Percentiles rank a stretch among this genome's conserved stretches.
phyloP scores from a whole-genome alignment of 2,113 vertebrate genomes.

The Nettapus auritus region DNA sequence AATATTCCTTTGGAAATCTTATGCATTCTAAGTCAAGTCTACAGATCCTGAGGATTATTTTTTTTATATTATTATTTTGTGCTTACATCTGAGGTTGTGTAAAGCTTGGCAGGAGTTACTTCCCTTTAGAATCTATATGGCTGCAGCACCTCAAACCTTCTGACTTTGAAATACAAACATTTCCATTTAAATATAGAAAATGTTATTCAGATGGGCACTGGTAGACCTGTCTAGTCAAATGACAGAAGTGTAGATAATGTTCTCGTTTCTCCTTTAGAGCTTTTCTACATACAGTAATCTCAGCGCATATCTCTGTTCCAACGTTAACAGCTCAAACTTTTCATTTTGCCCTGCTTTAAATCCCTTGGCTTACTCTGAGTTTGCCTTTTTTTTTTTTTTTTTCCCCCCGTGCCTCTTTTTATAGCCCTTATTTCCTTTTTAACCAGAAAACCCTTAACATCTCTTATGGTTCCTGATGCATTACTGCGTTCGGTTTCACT shows the following conservation, averaged over 20 bases:
- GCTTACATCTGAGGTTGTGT: background rate
- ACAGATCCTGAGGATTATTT: background rate
- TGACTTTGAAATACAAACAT: background rate
- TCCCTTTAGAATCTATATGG: background rate
- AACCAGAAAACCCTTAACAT: background rate
- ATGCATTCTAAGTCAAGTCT: background rate
- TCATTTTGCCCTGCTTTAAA: background rate
- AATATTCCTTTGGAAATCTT: background rate
- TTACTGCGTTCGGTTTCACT: background rate
- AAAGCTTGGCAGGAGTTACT: background rate
- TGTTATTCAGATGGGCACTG: background rate
- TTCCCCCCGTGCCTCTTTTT: background rate
- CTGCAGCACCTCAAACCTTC: background rate
- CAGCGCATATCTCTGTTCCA: background rate
- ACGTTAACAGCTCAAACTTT: background rate
- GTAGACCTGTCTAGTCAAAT: background rate
- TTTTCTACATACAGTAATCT: background rate
- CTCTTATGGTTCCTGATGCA: background rate
- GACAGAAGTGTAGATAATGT: fast-evolving
- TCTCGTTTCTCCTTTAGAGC: background rate
- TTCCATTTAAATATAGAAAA: background rate
- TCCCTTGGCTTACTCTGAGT: background rate
- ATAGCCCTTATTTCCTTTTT: background rate
- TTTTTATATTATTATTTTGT: background rate
- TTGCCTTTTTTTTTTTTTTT: background rate